Percentiles rank a stretch among this genome's conserved stretches.
These are phyloP conservation scores for Wiebesia pumilae DNA, from an alignment of 1,140 invertebrate genomes.

Conservation along the genomic window DNA sequence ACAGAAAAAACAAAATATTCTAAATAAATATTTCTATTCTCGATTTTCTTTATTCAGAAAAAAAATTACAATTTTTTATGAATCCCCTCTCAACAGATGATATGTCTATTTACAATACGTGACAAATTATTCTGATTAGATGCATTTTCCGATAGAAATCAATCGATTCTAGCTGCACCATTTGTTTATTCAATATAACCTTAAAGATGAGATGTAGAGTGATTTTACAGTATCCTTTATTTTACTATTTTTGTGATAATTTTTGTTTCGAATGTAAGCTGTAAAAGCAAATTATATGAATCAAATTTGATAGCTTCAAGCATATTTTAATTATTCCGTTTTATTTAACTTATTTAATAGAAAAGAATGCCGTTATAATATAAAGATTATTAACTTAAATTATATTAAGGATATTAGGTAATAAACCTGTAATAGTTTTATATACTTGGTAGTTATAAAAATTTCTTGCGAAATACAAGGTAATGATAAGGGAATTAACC, in stretches of 20 bases:
- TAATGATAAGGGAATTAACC: too few relatives aligned
- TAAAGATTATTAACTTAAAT: too few relatives aligned
- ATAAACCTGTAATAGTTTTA: too few relatives aligned
- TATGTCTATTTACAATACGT: not conserved
- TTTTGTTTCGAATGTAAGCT: too few relatives aligned
- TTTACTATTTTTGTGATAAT: not conserved
- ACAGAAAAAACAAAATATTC: not conserved
- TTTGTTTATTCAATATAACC: not conserved
- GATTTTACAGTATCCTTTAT: not conserved
- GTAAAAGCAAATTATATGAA: too few relatives aligned
- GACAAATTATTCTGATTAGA: not conserved
- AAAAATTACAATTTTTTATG: not conserved
- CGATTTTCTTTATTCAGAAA: not conserved
- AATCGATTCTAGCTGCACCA: not conserved
- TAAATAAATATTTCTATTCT: not conserved
- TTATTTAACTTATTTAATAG: too few relatives aligned
- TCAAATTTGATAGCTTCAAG: too few relatives aligned
- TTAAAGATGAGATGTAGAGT: not conserved
- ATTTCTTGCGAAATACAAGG: too few relatives aligned
- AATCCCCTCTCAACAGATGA: not conserved
- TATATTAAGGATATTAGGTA: too few relatives aligned
- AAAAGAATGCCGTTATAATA: too few relatives aligned
- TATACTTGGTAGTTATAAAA: too few relatives aligned
- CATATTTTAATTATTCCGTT: too few relatives aligned
- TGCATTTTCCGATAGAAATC: not conserved